Evolutionary conservation across 2,797 vertebrate species (phyloP), one percentile per base, ranked within the genome.

Genomic region (Tenualosa thibaudeaui): DNA sequence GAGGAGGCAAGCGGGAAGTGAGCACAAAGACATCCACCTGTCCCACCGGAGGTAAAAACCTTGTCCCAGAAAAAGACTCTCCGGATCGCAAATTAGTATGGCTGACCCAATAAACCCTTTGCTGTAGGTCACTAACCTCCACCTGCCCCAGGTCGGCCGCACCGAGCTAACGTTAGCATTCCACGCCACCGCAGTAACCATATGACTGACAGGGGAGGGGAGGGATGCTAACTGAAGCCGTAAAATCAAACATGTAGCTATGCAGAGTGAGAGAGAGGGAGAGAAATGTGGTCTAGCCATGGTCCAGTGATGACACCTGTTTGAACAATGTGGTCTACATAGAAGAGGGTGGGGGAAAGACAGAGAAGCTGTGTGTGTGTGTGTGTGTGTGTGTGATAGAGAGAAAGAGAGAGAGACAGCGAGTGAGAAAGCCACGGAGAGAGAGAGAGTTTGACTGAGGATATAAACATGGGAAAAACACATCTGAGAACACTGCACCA

Each of bases 41-140:
- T 84, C 83, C 58, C 56, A 12, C 62, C 40, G 83, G 49, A 90
- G 81, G 53, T 87, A 51, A 51, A 26, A 51, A 26, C 40, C 56
- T 26, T 26, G 3, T 31, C 81, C 85, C 15, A 75, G 56, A 54
- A 49, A 24, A 24, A 68, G 50, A 81, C 81, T 83, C 86, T 71
- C 53, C 81, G 71, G 56, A n/a, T 62, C 22, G 9, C 83, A 24
- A 81, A 84, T 88, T 87, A 86, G 49, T 53, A 71, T 78, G 78
- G 12, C 22, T 90, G 84, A 89, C 86, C 88, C 81, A 24, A 58
- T 2, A 68, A 85, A 82, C 85, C 86, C 83, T 87, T 53, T 85
- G 82, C 86, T 87, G 85, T 81, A 85, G 85, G 81, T 49, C 84
- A 15, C 71, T 87, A 83, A 87, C 84, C 71, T 85, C 62, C 86